These are phyloP conservation scores for Pyxicephalus adspersus DNA, from an alignment of 2,113 vertebrate species.

Conservation along the genomic window DNA sequence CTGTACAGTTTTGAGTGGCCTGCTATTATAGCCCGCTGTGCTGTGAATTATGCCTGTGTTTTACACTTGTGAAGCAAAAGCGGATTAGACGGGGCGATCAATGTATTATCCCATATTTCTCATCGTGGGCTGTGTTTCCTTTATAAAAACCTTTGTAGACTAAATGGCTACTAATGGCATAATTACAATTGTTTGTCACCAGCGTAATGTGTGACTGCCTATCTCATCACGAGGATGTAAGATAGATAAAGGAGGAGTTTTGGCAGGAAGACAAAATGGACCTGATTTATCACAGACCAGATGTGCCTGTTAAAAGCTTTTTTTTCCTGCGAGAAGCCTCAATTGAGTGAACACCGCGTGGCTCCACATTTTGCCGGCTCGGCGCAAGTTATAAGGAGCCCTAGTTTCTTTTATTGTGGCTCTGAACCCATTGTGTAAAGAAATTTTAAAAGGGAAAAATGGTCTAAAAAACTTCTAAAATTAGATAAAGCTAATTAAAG, in stretches of 20 bases:
- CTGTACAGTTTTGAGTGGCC: conserved; percentile 77
- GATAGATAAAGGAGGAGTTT: conserved; percentile 91
- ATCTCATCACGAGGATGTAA: conserved; percentile 90
- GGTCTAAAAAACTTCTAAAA: conserved; percentile 6
- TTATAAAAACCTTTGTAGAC: conserved; percentile 80
- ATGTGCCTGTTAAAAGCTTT: conserved; percentile 88
- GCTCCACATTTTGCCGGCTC: conserved; percentile 62
- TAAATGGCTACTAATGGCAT: conserved; percentile 91
- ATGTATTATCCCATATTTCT: conserved; percentile 81
- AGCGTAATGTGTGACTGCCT: conserved; percentile 88
- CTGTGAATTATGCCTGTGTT: conserved; percentile 78
- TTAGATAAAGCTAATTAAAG: conserved; percentile 63
- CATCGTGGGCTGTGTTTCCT: conserved; percentile 76
- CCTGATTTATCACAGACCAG: conserved; percentile 90
- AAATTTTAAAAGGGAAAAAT: conserved; percentile 11
- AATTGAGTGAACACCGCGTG: conserved; percentile 67
- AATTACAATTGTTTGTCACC: conserved; percentile 95
- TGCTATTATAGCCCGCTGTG: conserved; percentile 81
- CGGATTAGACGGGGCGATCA: conserved; percentile 75
- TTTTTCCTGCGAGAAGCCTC: conserved; percentile 71
- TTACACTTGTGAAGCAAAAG: conserved; percentile 78
- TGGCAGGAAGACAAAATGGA: conserved; percentile 89
- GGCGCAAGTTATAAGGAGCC: conserved; percentile 69
- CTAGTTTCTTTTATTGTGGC: conserved; percentile 69
- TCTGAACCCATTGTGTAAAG: conserved; percentile 65